Evolutionary conservation across 2,888 invertebrate genomes (phyloP), one percentile per base, ranked within the genome.

Genomic region (Strigamia maritima): DNA sequence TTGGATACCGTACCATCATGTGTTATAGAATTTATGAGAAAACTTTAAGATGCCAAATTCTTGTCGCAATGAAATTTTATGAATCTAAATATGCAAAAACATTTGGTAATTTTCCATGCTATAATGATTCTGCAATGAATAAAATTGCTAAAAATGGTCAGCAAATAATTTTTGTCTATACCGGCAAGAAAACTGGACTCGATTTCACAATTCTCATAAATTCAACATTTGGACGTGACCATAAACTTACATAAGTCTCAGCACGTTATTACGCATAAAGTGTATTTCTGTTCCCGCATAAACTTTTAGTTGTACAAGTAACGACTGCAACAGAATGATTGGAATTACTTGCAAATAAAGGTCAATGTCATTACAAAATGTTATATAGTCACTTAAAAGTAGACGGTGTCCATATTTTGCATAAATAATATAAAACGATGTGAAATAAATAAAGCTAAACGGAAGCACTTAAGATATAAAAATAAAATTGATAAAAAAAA

Each of bases 21-120:
- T 65, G 65, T 24, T 65, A 28, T 28, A 26, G 26, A 28, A 65
- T 65, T 65, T 65, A 65, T 65, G 65, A 26, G 65, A 65, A 65
- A 26, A 26, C 65, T 65, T 65, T 24, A 26, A 26, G 26, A 12
- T 65, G 65, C 65, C 65, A 65, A 65, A 65, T 26, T 65, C 12
- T 1, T 65, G 65, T 26, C 65, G 65, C 26, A 65, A 65, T 26
- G 26, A 65, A 49, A 65, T 26, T 65, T 65, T 26, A 65, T 26
- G 65, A 26, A 65, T 60, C 65, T 65, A 65, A 65, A 65, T 65
- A 26, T 65, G 65, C 24, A 65, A 26, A 60, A 65, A 26, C 65
- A 65, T 65, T 65, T 49, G 49, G 65, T 24, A 65, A 65, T 65
- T 65, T 65, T 65, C 65, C 65, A 65, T 65, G 65, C 65, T 26